Percentiles rank a stretch among this genome's conserved stretches.
These are phyloP conservation scores for Odontamblyopus rebecca DNA, from an alignment of 2,797 vertebrate species.

Conservation along the genomic window DNA sequence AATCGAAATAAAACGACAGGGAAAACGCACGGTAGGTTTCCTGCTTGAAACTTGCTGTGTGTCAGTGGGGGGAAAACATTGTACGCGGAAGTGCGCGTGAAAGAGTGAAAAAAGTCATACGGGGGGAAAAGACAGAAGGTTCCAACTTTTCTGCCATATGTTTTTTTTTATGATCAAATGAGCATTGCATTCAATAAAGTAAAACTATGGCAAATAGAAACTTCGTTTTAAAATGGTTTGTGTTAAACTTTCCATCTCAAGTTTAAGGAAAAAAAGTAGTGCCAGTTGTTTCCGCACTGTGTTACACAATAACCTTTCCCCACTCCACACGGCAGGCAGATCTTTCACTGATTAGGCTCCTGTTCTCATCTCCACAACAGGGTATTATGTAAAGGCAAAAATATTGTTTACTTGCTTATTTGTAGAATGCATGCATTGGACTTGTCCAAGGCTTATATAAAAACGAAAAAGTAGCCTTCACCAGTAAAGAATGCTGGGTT, in stretches of 20 bases:
- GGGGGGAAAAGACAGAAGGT: slow-evolving; percentile 5
- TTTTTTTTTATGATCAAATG: background rate
- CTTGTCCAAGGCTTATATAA: background rate
- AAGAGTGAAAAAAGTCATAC: slow-evolving; percentile 25
- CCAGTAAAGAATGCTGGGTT: background rate
- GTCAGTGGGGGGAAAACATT: slow-evolving; percentile 70
- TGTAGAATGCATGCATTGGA: background rate
- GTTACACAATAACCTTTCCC: slow-evolving; percentile 75
- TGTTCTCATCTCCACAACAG: background rate
- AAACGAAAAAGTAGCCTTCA: background rate
- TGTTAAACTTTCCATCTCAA: slow-evolving; percentile 16
- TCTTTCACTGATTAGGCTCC: background rate
- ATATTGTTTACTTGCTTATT: background rate
- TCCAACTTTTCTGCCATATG: background rate
- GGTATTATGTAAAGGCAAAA: background rate
- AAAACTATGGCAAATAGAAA: background rate
- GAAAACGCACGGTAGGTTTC: slow-evolving; percentile 59
- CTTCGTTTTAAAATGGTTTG: no score
- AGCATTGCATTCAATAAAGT: background rate
- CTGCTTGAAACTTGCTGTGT: slow-evolving; percentile 75
- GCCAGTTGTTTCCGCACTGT: slow-evolving; percentile 68
- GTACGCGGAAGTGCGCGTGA: slow-evolving; percentile 78
- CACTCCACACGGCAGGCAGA: background rate
- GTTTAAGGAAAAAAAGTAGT: slow-evolving; percentile 16
- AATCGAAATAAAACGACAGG: slow-evolving; percentile 41